These are phyloP conservation scores for Tetanocera ferruginea DNA, from an alignment of 2,888 invertebrate species.

Conservation along the genomic window DNA sequence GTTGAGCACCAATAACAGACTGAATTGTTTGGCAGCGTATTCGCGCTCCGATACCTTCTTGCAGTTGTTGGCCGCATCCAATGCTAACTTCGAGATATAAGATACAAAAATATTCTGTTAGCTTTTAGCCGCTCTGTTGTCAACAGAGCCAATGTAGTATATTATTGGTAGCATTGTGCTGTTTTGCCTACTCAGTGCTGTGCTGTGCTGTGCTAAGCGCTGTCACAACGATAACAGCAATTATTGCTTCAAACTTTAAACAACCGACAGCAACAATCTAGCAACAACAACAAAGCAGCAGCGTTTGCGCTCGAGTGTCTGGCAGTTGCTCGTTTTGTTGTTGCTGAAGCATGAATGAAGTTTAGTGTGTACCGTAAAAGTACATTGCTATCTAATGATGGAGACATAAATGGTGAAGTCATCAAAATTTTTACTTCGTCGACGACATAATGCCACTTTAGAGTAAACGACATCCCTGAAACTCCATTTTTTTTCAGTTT, in stretches of 20 bases:
- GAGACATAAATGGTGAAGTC: background rate
- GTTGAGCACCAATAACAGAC: conserved; percentile 46
- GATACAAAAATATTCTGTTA: conserved; percentile 13
- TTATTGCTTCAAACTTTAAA: background rate
- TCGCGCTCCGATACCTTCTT: conserved; percentile 20
- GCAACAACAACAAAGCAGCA: background rate
- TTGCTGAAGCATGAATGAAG: conserved; percentile 14
- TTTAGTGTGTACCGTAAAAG: background rate
- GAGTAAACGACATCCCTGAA: too few species aligned
- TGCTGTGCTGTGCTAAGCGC: background rate
- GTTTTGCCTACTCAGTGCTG: background rate
- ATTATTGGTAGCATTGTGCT: background rate
- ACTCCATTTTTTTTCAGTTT: too few species aligned
- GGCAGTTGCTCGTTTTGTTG: conserved; percentile 3
- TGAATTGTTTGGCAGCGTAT: conserved; percentile 23
- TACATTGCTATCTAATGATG: background rate
- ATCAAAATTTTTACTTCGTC: background rate
- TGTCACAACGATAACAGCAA: background rate
- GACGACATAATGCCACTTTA: too few species aligned
- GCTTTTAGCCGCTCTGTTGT: background rate
- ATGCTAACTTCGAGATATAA: background rate
- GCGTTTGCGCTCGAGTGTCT: background rate
- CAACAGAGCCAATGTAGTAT: background rate
- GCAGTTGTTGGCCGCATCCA: background rate
- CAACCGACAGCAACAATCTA: background rate